Base-by-base conservation (phyloP, 2,797 vertebrate genomes). In the Spinus pinus region DNA sequence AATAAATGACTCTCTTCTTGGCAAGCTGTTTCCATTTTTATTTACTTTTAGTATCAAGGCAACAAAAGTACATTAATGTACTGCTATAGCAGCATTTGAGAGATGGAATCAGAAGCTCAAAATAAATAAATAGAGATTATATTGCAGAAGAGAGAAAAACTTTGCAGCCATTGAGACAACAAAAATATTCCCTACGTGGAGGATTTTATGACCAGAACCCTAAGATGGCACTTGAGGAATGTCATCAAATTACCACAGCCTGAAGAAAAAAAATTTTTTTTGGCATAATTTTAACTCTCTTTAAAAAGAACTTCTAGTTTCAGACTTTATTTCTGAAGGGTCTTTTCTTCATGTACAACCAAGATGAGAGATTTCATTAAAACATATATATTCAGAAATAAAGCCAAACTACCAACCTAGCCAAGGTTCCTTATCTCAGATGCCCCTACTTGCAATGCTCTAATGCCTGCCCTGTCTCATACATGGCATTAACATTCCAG, bases 41-140 rank as follows among this genome's bases (percentile, higher is more conserved):
- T 72, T 96, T 96, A 62, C 79, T 93, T 94, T 78, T 78, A 60
- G 78, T 96, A 82, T 92, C 70, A 93, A 90, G 64, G 54, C 71
- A 90, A 92, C 56, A 93, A 90, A 96, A 94, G 19, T 13, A 49
- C 27, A 47, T 80, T 73, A 62, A 61, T 61, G 17, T 79, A 47
- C 65, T 86, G 67, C 39, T 82, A 16, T 33, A 88, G 51, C 49
- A 69, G 20, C 28, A 31, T 88, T 94, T 27, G 81, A 56, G 65
- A 62, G 18, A 30, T 86, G 73, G 30, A 95, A 77, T 86, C 54
- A 83, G 57, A 81, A 86, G 31, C 51, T 57, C 13, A 35, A 69
- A 28, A 67, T 19, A 81, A 81, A 54, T 12, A 86, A 81, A 69
- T 14, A 28, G 35, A 84, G 33, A 46, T 81, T 73, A 64, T 85